These are phyloP conservation scores for Phodopus roborovskii DNA, from an alignment of 2,113 vertebrate species.

Conservation along the genomic window DNA sequence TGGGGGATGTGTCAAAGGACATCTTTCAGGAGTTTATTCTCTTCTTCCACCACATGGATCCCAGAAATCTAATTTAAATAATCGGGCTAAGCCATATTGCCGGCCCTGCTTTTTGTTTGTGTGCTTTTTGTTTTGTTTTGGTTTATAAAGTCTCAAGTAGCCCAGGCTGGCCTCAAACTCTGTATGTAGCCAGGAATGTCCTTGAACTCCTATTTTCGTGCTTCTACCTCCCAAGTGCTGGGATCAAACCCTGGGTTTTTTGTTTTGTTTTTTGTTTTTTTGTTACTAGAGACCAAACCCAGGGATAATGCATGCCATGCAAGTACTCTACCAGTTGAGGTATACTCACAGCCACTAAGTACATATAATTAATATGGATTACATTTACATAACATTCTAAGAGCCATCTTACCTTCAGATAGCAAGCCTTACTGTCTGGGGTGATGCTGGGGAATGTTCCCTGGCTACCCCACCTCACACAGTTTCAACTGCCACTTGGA, in stretches of 20 bases:
- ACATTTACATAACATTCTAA: background rate
- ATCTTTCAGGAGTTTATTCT: background rate
- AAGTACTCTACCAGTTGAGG: background rate
- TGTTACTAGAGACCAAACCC: background rate
- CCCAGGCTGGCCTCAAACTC: background rate
- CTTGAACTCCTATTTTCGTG: background rate
- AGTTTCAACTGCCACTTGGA: background rate
- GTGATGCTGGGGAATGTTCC: background rate
- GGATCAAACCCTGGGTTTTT: background rate
- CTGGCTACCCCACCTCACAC: accelerated
- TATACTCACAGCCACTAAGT: background rate
- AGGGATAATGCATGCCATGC: background rate
- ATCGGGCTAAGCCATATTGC: background rate
- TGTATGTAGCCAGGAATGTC: background rate
- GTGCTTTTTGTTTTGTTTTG: background rate
- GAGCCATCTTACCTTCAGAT: background rate
- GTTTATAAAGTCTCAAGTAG: background rate
- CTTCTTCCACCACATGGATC: background rate
- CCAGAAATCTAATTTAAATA: background rate
- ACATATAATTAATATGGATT: background rate
- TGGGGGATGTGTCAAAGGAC: background rate
- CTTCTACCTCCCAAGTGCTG: background rate
- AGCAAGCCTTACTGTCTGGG: background rate
- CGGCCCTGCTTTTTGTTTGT: background rate
- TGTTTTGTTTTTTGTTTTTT: too few species aligned